Base-by-base conservation (phyloP, 1,140 invertebrate genomes). In the Phortica variegata region DNA sequence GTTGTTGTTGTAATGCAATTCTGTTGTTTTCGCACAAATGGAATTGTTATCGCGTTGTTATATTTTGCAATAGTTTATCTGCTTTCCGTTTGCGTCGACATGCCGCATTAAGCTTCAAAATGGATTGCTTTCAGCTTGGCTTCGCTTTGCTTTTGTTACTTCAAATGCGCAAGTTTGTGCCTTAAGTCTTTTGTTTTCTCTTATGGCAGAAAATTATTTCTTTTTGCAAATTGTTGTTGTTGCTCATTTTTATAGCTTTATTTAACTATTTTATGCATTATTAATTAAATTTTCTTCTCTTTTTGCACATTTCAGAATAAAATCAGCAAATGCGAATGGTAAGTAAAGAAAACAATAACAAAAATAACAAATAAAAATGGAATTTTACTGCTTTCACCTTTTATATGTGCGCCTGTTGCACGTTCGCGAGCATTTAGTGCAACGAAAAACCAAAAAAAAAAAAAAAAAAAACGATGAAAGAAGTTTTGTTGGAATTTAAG, bases 271-370 rank as follows among this genome's bases (percentile, higher is more conserved):
- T 37, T 58, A 36, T 53, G 36, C 15, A 15, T 61, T 65, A 61
- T 66, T 66, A 66, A 65, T 66, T 59, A 58, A 52, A 57, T 36
- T 53, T 52, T 60, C 47, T 60, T 47, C 32, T 36, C 29, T 51
- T 50, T 37, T 58, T 62, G 52, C 68, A n/a, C 58, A 52, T 70
- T 74, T 23, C 72, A 75, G 72, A 75, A 72, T 75, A 61, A 75
- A 75, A 74, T 75, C 72, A 66, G 65, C 71, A 48, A 75, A 75
- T 66, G 65, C 65, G 47, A 75, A 75, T 59, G 72, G 72, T 75
- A 70, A 72, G 72, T 72, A 23, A 13, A n/a, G 12, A 5, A 29
- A 32, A 43, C 32, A 36, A 26, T 6, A 26, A 26, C 5, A 26
- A 26, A 26, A 26, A 26, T 26, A 6, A 26, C 10, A 26, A 6